These are phyloP conservation scores for Crocidura indochinensis DNA, from an alignment of 2,797 vertebrate genomes.

Conservation along the genomic window DNA sequence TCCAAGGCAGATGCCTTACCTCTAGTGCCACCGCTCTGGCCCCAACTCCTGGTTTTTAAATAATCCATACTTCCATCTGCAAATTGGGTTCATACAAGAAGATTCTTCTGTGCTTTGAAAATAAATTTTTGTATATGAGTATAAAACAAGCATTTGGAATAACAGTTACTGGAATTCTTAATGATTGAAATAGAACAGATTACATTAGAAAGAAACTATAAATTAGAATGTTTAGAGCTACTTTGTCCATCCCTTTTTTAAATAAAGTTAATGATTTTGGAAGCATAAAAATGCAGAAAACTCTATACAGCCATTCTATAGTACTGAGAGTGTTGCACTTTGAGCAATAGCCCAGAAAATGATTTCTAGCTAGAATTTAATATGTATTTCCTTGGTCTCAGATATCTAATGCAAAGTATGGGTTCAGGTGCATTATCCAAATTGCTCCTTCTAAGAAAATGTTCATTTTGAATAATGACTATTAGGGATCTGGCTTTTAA, in stretches of 20 bases:
- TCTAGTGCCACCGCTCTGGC: too few species aligned
- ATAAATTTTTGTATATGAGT: not conserved
- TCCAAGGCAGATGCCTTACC: too few species aligned
- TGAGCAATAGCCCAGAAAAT: slow-evolving; percentile 46
- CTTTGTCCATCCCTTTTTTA: slow-evolving; percentile 45
- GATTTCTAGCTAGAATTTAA: slow-evolving; percentile 54
- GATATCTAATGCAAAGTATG: slow-evolving; percentile 3
- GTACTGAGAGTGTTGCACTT: slow-evolving; percentile 21
- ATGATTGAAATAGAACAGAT: not conserved
- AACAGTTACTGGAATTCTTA: slow-evolving; percentile 46
- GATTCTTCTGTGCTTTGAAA: not conserved
- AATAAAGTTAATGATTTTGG: slow-evolving; percentile 35
- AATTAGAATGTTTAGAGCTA: not conserved
- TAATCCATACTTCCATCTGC: not conserved
- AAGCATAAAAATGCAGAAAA: slow-evolving; percentile 4
- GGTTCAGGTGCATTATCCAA: slow-evolving; percentile 24
- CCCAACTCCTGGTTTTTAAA: not conserved
- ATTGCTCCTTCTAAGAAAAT: slow-evolving; percentile 24
- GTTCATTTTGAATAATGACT: slow-evolving; percentile 47
- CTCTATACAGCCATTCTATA: slow-evolving; percentile 9
- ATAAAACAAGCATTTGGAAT: slow-evolving; percentile 15
- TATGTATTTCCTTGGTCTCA: slow-evolving; percentile 42
- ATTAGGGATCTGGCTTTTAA: not conserved
- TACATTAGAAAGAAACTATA: not conserved
- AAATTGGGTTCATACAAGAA: not conserved